These are phyloP conservation scores for Menidia menidia DNA, from an alignment of 2,797 vertebrate species.

Conservation along the genomic window DNA sequence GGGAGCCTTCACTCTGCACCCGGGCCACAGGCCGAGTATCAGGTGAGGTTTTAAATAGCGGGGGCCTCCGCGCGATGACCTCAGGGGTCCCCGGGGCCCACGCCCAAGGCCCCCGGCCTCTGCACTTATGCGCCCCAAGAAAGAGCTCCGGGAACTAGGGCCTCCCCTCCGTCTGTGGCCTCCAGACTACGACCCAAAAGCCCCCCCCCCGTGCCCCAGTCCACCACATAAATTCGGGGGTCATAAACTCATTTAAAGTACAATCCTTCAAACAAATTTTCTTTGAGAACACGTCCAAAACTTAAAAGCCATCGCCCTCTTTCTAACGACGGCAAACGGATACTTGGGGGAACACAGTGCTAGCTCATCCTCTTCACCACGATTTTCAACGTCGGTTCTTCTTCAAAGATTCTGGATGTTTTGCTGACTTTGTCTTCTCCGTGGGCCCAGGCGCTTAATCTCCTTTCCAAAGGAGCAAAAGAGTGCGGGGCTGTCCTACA, in stretches of 20 bases:
- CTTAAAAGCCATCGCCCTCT: conserved; percentile 14
- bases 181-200: conserved; percentile 48
- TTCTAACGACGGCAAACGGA: conserved; percentile 37
- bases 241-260: conserved; percentile 47
- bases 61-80: conserved; percentile 79
- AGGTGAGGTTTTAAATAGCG: conserved; percentile 87
- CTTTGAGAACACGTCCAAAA: conserved; percentile 12
- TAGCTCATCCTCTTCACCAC: conserved; percentile 42
- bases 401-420: conserved; percentile 37
- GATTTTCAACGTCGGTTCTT: conserved; percentile 54
- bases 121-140: conserved; percentile 60
- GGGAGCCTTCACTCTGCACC: conserved; percentile 84
- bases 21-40: conserved; percentile 84
- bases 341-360: conserved; percentile 36
- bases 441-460: conserved; percentile 37
- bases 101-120: conserved; percentile 75
- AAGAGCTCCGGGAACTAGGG: conserved; percentile 44
- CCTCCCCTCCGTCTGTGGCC: conserved; percentile 55
- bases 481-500: conserved; percentile 62
- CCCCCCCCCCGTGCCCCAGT: conserved; percentile 9
- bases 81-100: conserved; percentile 79
- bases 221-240: conserved; percentile 53
- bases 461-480: conserved; percentile 32
- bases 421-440: conserved; percentile 41
- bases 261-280: conserved; percentile 41